A percentile compares a stretch with the other conserved stretches of the same genome.
These are phyloP conservation scores for Mirounga angustirostris DNA, from an alignment of 2,113 vertebrate species.

Conservation along the genomic window DNA sequence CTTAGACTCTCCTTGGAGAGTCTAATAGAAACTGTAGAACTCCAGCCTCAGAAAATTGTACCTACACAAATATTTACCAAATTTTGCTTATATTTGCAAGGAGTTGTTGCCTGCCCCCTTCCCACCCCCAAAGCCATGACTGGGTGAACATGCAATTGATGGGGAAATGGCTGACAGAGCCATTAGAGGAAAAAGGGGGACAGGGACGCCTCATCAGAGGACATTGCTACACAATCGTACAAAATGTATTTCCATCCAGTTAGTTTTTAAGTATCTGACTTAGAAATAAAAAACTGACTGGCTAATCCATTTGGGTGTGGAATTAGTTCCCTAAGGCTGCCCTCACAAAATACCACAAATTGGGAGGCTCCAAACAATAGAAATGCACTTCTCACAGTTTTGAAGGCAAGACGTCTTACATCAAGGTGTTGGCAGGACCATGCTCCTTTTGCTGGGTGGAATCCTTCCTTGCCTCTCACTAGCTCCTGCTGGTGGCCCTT, in stretches of 20 bases:
- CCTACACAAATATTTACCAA: neutral
- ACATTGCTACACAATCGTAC: neutral
- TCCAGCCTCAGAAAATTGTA: neutral
- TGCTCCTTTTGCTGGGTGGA: fast-evolving
- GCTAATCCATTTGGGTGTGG: neutral
- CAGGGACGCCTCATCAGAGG: neutral
- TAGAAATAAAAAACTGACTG: neutral
- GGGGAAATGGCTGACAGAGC: neutral
- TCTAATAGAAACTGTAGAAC: neutral
- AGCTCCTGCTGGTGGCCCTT: too few species aligned
- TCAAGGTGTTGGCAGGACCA: neutral
- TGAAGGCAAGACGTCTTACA: neutral
- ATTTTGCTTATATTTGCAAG: neutral
- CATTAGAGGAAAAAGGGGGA: neutral
- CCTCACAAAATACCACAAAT: neutral
- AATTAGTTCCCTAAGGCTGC: neutral
- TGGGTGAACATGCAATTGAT: neutral
- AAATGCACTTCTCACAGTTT: neutral
- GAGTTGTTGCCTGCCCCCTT: neutral
- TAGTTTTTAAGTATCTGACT: neutral
- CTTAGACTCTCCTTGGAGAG: neutral
- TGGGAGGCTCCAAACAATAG: neutral
- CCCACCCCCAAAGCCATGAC: neutral
- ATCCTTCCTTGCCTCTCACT: neutral
- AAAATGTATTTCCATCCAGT: neutral